These are phyloP conservation scores for Porites lutea DNA, from an alignment of 64 coral and sea anemone genomes.

Conservation along the genomic window DNA sequence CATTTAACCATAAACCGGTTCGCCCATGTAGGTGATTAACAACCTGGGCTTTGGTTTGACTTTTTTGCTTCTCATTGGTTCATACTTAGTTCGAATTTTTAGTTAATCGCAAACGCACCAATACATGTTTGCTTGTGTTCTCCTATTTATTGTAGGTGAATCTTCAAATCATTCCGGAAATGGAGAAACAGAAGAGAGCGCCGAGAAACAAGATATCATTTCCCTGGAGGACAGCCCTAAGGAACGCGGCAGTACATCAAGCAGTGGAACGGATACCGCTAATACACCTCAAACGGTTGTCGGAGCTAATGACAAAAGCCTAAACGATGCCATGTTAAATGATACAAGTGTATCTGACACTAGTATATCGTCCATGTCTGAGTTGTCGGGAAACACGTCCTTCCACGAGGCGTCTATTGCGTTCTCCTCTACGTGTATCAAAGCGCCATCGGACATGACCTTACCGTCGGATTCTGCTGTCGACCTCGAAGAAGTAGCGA, in stretches of 20 bases:
- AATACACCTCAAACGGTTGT: conserved; percentile 65
- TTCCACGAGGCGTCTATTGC: conserved; percentile 88
- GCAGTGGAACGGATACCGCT: conserved; percentile 72
- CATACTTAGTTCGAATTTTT: too few relatives aligned
- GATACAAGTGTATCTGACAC: conserved; percentile 75
- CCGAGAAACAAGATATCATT: neutral
- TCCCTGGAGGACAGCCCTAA: conserved; percentile 12
- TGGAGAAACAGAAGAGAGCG: neutral
- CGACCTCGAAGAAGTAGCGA: neutral
- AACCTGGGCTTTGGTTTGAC: too few relatives aligned
- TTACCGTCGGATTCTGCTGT: conserved; percentile 12
- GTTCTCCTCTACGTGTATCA: conserved; percentile 96
- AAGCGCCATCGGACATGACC: conserved; percentile 68
- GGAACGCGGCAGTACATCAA: conserved; percentile 13
- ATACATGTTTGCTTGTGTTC: neutral
- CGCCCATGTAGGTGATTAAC: too few relatives aligned
- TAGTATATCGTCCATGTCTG: conserved; percentile 78
- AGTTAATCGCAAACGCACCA: too few relatives aligned
- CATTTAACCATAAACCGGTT: too few relatives aligned
- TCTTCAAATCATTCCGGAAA: neutral
- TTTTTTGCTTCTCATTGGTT: too few relatives aligned
- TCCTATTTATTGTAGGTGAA: conserved; percentile 6
- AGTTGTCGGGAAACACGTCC: conserved; percentile 77
- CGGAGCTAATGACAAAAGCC: too few relatives aligned
- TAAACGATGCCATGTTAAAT: conserved; percentile 72